Base-by-base conservation (phyloP, 2,888 invertebrate genomes). In the Augochlorella aurata region DNA sequence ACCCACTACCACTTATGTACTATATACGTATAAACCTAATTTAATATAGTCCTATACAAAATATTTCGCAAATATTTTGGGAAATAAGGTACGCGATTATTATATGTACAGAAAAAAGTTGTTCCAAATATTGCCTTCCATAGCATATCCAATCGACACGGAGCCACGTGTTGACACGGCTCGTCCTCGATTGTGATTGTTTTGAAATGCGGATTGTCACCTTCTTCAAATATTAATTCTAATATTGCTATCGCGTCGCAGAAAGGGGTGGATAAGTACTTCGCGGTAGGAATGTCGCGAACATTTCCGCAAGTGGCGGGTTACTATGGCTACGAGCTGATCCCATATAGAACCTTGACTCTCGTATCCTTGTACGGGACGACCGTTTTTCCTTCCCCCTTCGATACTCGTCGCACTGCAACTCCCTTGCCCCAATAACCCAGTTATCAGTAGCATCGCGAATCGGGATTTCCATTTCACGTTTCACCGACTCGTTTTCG, bases 371-470 rank as follows among this genome's bases (percentile, higher is more conserved):
- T 83, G 73, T 69, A 74, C 75, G 79, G 74, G 74, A 75, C 67
- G 73, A 75, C 74, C 76, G 77, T 81, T 78, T 82, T 76, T 77
- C 67, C 76, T 81, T 75, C 79, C n/a, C 79, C 66, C 65, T 78
- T 69, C 67, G 67, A 77, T 74, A 71, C 73, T 69, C 67, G 18
- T 63, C 74, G 63, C 45, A 29, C 54, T 66, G 45, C 84, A 71
- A 74, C 79, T 77, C 66, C 61, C 81, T 80, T 79, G 89, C 70
- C 81, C 89, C 81, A 89, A 77, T 88, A 84, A 88, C 89, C 88
- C 72, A 89, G 84, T 89, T 88, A 87, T 84, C 73, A 66, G 47
- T 61, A n/a, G 67, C 77, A 70, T 79, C 71, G 72, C 71, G 71
- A 79, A 79, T 77, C 73, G 61, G 75, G 80, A 81, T 72, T 63